These are phyloP conservation scores for Zaprionus lineosus DNA, from an alignment of 2,888 invertebrate genomes.

Conservation along the genomic window DNA sequence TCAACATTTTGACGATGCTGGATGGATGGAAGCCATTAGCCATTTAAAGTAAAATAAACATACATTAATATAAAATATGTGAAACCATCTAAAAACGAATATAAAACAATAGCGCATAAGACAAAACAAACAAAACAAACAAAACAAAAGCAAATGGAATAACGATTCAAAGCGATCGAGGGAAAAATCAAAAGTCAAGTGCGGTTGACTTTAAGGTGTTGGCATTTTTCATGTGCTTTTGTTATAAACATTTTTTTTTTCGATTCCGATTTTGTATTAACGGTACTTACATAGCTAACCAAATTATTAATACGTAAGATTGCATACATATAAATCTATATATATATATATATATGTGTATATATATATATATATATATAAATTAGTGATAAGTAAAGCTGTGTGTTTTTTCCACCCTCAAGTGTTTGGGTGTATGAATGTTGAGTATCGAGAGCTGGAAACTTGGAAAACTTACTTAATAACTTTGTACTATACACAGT, in stretches of 20 bases:
- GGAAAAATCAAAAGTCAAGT: slow-evolving; percentile 10
- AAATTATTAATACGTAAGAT: slow-evolving; percentile 46
- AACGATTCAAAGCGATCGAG: too few species aligned
- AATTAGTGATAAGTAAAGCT: slow-evolving; percentile 15
- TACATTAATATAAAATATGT: too few species aligned
- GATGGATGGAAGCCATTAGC: too few species aligned
- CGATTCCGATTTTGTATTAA: slow-evolving; percentile 11
- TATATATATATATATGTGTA: background rate
- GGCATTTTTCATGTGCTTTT: slow-evolving; percentile 27
- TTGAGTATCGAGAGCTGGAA: slow-evolving; percentile 36
- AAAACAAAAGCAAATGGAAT: background rate
- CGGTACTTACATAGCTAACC: slow-evolving; percentile 46
- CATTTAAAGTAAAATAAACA: too few species aligned
- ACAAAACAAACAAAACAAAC: too few species aligned
- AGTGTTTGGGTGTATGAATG: slow-evolving; percentile 35
- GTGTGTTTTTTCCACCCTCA: slow-evolving; percentile 16
- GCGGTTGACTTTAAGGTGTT: slow-evolving; percentile 7
- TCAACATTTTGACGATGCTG: slow-evolving; percentile 11
- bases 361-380: slow-evolving; percentile 9
- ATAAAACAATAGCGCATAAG: too few species aligned
- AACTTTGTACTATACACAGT: slow-evolving; percentile 55
- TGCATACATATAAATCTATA: background rate
- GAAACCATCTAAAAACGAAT: too few species aligned
- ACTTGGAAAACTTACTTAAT: slow-evolving; percentile 13
- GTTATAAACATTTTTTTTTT: too few species aligned